Evolutionary conservation across 2,113 vertebrate species (phyloP).

Genomic region (Mesitornis unicolor): DNA sequence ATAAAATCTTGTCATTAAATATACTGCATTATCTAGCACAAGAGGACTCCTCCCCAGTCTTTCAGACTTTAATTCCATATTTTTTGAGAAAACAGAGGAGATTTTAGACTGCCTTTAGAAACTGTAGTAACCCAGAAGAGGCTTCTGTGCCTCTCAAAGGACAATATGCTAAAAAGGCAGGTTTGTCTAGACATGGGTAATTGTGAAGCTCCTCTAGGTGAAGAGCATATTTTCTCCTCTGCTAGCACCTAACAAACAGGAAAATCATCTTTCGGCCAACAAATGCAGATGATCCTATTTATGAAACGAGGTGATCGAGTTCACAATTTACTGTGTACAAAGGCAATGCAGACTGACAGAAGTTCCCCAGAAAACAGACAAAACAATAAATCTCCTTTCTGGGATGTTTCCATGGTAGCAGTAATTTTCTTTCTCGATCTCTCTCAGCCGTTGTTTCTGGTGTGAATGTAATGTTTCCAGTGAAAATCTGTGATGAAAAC

Average conservation of each 20-base stretch:
- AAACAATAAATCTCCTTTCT: not conserved
- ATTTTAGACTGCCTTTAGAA: not conserved
- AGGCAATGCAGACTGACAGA: not conserved
- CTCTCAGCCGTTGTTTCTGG: not conserved
- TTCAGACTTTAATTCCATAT: not conserved
- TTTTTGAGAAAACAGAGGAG: not conserved
- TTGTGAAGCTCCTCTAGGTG: not conserved
- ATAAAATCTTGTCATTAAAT: not conserved
- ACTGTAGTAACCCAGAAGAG: not conserved
- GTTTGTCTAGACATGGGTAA: not conserved
- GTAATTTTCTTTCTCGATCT: not conserved
- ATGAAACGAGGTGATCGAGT: not conserved
- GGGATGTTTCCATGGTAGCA: slow-evolving; percentile 58
- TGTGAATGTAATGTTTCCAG: not conserved
- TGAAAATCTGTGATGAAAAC: not conserved
- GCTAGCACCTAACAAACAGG: not conserved
- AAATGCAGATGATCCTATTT: not conserved
- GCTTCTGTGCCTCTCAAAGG: not conserved
- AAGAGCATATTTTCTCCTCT: not conserved
- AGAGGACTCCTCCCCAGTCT: not conserved
- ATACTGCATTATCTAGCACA: not conserved
- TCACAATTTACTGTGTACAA: not conserved
- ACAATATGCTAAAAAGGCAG: not conserved
- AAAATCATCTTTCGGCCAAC: not conserved
- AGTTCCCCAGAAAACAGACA: not conserved